These are phyloP conservation scores for Pseudorasbora parva DNA, from an alignment of 2,113 vertebrate species.

Conservation along the genomic window DNA sequence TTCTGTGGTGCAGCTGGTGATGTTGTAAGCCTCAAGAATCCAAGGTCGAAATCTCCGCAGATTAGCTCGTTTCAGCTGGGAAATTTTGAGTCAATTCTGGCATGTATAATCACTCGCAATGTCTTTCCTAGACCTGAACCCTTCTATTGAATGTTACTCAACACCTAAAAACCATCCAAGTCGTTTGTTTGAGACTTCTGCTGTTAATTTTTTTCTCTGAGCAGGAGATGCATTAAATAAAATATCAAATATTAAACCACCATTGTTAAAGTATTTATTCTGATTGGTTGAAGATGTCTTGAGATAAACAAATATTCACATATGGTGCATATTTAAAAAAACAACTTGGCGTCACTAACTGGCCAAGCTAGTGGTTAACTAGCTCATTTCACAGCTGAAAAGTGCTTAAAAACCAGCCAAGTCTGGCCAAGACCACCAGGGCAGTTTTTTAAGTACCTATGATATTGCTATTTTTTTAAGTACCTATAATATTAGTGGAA, in stretches of 20 bases:
- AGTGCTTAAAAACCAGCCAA: no score
- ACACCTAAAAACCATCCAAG: background rate
- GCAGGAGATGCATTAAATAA: background rate
- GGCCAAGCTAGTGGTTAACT: background rate
- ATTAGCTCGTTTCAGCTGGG: conserved; percentile 1
- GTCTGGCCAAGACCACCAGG: background rate
- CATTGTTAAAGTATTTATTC: background rate
- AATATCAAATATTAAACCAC: background rate
- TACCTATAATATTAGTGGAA: background rate
- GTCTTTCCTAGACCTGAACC: background rate
- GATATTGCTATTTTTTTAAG: background rate
- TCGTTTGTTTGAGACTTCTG: background rate
- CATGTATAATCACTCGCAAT: background rate
- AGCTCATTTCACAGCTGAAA: no score
- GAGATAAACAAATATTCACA: background rate
- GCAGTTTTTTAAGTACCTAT: background rate
- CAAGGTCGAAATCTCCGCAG: background rate
- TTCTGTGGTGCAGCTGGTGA: conserved; percentile 24
- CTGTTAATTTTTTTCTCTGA: background rate
- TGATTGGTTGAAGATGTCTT: background rate
- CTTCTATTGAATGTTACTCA: background rate
- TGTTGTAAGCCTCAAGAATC: conserved; percentile 5
- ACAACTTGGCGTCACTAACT: background rate
- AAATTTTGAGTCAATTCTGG: conserved; percentile 21
- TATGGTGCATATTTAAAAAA: background rate